phyloP scores from a whole-genome alignment of 2,888 invertebrate species.

The Uloborus plumipes region DNA sequence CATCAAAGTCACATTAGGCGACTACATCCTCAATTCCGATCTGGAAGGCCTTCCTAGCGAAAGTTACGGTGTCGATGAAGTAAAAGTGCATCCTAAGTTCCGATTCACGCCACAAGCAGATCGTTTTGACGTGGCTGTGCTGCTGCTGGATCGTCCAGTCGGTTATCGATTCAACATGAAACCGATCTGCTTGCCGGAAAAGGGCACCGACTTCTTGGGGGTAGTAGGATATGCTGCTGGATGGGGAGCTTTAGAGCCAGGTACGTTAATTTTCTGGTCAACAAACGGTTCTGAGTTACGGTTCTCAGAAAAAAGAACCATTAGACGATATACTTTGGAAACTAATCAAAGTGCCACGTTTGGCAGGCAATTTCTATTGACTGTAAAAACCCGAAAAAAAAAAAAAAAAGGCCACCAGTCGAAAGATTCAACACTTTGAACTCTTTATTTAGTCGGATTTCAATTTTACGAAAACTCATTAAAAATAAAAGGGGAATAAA shows the following conservation, averaged over 20 bases:
- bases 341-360: too few species aligned
- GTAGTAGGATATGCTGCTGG: constrained; percentile 93
- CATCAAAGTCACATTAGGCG: constrained; percentile 91
- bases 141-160: constrained; percentile 84
- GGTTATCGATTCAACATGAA: constrained; percentile 79
- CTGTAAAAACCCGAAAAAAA: too few species aligned
- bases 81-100: constrained; percentile 91
- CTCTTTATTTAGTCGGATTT: too few species aligned
- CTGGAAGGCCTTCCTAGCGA: constrained; percentile 91
- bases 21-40: constrained; percentile 94
- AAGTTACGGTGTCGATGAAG: constrained; percentile 90
- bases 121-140: constrained; percentile 90
- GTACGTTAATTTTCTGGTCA: constrained; percentile 70
- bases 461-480: too few species aligned
- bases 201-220: constrained; percentile 89
- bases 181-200: constrained; percentile 91
- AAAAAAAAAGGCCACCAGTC: too few species aligned
- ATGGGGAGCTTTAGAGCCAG: constrained; percentile 86
- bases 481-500: too few species aligned
- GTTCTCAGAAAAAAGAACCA: too few species aligned
- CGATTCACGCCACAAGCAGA: constrained; percentile 90
- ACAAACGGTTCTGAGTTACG: too few species aligned
- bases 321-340: too few species aligned
- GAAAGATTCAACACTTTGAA: too few species aligned
- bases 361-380: too few species aligned